Evolutionary conservation across 1,140 invertebrate species (phyloP), one percentile per base, ranked within the genome.

Genomic region (Ceratina japonica): DNA sequence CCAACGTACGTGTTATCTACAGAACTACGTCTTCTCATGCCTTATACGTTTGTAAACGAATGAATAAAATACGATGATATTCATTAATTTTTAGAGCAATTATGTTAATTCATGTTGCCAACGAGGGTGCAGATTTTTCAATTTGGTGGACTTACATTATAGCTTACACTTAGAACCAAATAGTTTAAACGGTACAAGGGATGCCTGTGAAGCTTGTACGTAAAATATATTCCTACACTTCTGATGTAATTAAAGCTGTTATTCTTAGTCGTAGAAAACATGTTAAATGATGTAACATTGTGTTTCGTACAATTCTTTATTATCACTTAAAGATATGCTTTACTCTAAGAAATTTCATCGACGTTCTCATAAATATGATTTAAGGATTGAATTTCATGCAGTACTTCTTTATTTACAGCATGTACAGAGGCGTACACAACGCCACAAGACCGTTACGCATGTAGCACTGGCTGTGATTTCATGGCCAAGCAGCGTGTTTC

Each of bases 101-200:
- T 89, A 91, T 51, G 75, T 87, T 4, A 88, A 89, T 59, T 90
- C 90, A 1, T 92, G 90, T 71, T 92, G 92, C 78, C 88, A 90
- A 51, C 82, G 91, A 76, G 92, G 92, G 8, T 93, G 92, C 73
- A 84, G 91, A 68, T 92, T 92, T 80, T 92, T 90, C 70, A 92
- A 90, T 83, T 86, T 93, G 13, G 87, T 92, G 1, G 87, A 92
- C 69, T 73, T 90, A 52, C 79, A 65, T 65, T 84, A 77, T 37
- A 84, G 79, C 66, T 73, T 31, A 31, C 27, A 4, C 27, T 31
- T 89, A 16, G 83, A 88, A 44, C 73, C 44, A 37, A 86, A 84
- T 37, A 84, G 79, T 61, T 87, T 90, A 18, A 93, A 92, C 75
- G 79, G 69, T 71, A 92, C 91, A 0, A 88, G 85, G 66, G 85